Evolutionary conservation across 2,113 vertebrate genomes (phyloP).

Genomic region (Lophura nycthemera): DNA sequence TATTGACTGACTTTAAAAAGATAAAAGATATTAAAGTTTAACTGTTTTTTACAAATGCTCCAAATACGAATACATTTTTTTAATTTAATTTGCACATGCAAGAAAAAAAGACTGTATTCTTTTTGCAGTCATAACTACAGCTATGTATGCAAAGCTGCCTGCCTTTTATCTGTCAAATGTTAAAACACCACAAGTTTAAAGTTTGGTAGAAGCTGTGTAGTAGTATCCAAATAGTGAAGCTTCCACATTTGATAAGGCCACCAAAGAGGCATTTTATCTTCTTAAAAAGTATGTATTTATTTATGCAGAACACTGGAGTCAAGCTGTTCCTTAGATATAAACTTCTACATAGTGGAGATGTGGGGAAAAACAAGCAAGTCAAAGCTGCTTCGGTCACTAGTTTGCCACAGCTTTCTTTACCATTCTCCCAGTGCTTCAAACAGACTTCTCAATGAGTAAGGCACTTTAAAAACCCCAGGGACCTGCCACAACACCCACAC

Average conservation of each 20-base stretch:
- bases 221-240: background rate
- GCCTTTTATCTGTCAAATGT: background rate
- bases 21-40: background rate
- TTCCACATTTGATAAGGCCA: background rate
- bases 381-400: background rate
- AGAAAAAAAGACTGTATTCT: background rate
- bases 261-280: background rate
- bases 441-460: background rate
- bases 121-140: fast-evolving
- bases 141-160: fast-evolving
- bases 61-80: background rate
- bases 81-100: background rate
- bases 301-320: background rate
- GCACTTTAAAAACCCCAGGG: background rate
- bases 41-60: background rate
- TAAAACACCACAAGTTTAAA: background rate
- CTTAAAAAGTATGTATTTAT: background rate
- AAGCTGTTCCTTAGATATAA: background rate
- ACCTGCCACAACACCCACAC: background rate
- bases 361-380: fast-evolving
- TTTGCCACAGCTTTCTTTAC: background rate
- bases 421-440: background rate
- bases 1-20: background rate
- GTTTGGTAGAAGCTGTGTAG: background rate
- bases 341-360: background rate